Percentiles rank a stretch among this genome's conserved stretches.
These are phyloP conservation scores for Sarcophaga subvicina DNA, from an alignment of 2,888 invertebrate species.

Conservation along the genomic window DNA sequence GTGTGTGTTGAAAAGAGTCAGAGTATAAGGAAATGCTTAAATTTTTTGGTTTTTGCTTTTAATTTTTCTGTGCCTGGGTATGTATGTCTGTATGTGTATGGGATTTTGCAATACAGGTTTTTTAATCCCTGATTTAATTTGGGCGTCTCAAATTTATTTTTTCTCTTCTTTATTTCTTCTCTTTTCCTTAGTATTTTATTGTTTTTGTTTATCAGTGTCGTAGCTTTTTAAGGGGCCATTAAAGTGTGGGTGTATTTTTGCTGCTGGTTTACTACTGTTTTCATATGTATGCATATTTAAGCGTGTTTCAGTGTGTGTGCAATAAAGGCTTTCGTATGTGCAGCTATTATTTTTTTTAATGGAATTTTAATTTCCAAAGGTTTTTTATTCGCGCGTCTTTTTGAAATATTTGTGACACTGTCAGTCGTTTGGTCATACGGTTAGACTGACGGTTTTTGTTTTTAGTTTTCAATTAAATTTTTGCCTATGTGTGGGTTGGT, in stretches of 20 bases:
- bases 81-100: conserved; percentile 33
- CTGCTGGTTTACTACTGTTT: too few relatives aligned
- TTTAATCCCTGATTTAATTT: conserved; percentile 60
- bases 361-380: conserved; percentile 67
- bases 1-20: background rate
- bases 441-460: background rate
- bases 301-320: background rate
- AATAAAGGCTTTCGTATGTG: too few relatives aligned
- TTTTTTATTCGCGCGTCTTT: conserved; percentile 31
- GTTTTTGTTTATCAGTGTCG: too few relatives aligned
- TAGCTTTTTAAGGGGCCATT: too few relatives aligned
- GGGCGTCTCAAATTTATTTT: conserved; percentile 53
- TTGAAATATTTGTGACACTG: background rate
- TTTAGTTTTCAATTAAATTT: conserved; percentile 62
- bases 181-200: too few relatives aligned
- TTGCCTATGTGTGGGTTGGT: background rate
- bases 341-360: conserved; percentile 1
- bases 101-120: conserved; percentile 34
- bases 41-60: too few relatives aligned
- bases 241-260: conserved; percentile 57
- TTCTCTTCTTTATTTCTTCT: too few relatives aligned
- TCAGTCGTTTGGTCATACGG: background rate
- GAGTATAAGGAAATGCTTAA: background rate
- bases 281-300: background rate
- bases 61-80: conserved; percentile 2